Evolutionary conservation across 1,140 invertebrate species (phyloP).

Genomic region (Tetramorium alpestre): DNA sequence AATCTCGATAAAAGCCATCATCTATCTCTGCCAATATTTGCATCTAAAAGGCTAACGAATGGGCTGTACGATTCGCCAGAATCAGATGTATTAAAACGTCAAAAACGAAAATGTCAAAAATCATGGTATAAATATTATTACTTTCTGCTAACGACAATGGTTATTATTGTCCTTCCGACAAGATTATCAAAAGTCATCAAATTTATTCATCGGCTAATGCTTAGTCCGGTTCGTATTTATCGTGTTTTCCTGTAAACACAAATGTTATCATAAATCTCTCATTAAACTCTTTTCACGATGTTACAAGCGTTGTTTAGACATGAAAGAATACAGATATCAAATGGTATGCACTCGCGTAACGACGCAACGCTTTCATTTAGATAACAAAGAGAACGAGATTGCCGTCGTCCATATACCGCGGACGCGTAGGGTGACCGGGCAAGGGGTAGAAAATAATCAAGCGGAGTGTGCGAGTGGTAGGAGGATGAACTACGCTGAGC

Average conservation of each 20-base stretch:
- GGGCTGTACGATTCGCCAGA: background rate
- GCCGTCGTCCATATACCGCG: background rate
- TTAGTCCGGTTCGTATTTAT: background rate
- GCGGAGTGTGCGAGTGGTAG: slow-evolving; percentile 29
- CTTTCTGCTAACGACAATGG: background rate
- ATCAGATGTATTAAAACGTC: background rate
- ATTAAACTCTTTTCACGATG: slow-evolving; percentile 55
- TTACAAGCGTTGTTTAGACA: slow-evolving; percentile 51
- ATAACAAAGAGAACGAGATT: slow-evolving; percentile 61
- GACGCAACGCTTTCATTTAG: slow-evolving; percentile 58
- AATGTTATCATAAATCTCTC: slow-evolving; percentile 50
- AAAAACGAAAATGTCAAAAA: background rate
- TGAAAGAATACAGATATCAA: slow-evolving; percentile 52
- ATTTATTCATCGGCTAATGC: slow-evolving; percentile 16
- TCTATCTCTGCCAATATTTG: background rate
- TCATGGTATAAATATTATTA: background rate
- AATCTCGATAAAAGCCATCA: slow-evolving; percentile 1
- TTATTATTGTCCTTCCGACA: background rate
- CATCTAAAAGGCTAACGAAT: background rate
- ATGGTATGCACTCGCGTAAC: slow-evolving; percentile 56
- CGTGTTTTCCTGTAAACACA: background rate
- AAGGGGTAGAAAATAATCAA: slow-evolving; percentile 60
- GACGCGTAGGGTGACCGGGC: slow-evolving; percentile 5
- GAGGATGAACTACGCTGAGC: slow-evolving; percentile 47
- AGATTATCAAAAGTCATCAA: background rate